phyloP scores from a whole-genome alignment of 92 coral and sea anemone species.

The Anthopleura xanthogrammica region DNA sequence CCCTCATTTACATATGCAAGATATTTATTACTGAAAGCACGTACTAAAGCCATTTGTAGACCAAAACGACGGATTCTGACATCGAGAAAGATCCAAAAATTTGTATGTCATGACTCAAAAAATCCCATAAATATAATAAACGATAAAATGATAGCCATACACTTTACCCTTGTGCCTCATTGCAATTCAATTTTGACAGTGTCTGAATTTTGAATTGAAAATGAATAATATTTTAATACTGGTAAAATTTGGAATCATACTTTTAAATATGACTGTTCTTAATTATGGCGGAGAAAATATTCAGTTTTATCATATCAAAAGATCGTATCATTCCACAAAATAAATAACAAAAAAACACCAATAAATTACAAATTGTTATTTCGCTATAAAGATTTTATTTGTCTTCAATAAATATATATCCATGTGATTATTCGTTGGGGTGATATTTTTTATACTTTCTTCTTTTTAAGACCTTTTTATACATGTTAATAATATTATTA shows the following conservation, averaged over 20 bases:
- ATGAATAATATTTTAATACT: too few species aligned
- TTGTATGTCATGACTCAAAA: neutral
- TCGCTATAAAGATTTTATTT: slow-evolving; percentile 11
- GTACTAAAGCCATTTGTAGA: neutral
- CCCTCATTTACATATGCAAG: neutral
- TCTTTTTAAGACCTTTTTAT: slow-evolving; percentile 5
- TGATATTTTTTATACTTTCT: neutral
- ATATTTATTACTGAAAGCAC: neutral
- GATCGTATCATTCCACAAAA: neutral
- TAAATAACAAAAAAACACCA: neutral
- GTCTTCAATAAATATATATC: slow-evolving; percentile 12
- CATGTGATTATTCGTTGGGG: neutral
- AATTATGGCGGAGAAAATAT: too few species aligned
- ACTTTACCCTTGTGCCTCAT: too few species aligned
- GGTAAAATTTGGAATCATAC: too few species aligned
- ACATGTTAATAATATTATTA: slow-evolving; percentile 6
- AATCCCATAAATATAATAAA: too few species aligned
- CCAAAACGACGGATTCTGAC: neutral
- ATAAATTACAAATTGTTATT: neutral
- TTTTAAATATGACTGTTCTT: too few species aligned
- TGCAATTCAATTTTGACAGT: too few species aligned
- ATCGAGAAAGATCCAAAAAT: neutral
- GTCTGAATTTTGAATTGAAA: too few species aligned
- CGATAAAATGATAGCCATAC: too few species aligned
- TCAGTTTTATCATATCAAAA: neutral